Percentiles rank a stretch among this genome's conserved stretches.
phyloP scores from a whole-genome alignment of 2,888 invertebrate species.

The Ariolimax columbianus region DNA sequence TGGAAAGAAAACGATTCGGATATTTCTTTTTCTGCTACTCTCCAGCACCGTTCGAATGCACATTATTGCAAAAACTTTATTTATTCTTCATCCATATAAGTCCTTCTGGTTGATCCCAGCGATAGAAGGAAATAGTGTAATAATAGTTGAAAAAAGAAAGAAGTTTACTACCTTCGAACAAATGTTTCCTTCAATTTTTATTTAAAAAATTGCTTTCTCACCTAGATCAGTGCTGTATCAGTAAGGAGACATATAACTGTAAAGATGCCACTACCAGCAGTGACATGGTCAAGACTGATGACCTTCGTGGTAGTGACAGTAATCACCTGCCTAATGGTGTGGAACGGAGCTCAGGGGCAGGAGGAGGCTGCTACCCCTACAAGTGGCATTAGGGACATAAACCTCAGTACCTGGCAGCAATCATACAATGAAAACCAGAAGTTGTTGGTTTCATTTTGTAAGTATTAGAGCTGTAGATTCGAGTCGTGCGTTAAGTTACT shows the following conservation, averaged over 20 bases:
- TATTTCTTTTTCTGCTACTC: too few species aligned
- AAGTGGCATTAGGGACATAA: conserved; percentile 7
- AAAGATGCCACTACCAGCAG: neutral
- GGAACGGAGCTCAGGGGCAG: neutral
- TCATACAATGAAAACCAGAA: conserved; percentile 22
- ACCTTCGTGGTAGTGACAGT: neutral
- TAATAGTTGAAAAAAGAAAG: too few species aligned
- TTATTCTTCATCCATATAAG: too few species aligned
- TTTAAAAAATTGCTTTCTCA: neutral
- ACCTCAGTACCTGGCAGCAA: conserved; percentile 30
- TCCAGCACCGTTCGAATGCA: too few species aligned
- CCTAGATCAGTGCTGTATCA: neutral
- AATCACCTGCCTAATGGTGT: neutral
- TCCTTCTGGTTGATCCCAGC: too few species aligned
- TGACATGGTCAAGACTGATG: neutral
- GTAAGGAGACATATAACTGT: neutral
- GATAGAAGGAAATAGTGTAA: too few species aligned
- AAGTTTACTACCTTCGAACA: too few species aligned
- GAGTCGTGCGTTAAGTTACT: too few species aligned
- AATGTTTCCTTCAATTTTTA: neutral
- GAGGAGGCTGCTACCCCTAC: neutral
- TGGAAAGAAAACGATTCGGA: too few species aligned
- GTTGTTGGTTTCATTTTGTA: conserved; percentile 36
- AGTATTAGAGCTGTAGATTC: conserved; percentile 17
- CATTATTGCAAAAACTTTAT: too few species aligned